phyloP scores from a whole-genome alignment of 2,797 vertebrate species.

The Trematomus bernacchii region DNA sequence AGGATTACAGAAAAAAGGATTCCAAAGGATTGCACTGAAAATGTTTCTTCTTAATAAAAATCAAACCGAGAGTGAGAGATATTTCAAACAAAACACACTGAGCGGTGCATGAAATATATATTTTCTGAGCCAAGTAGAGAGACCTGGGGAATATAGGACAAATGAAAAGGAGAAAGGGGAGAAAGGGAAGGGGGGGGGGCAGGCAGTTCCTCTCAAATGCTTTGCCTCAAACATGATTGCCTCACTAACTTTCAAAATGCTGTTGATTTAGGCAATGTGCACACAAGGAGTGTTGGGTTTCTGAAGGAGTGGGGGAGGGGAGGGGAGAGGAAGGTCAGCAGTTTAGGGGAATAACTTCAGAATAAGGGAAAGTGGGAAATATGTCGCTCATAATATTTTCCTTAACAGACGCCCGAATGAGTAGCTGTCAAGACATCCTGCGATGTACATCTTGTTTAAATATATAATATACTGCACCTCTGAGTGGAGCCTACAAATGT shows the following conservation, averaged over 20 bases:
- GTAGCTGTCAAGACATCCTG: conserved; percentile 19
- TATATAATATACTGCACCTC: conserved; percentile 32
- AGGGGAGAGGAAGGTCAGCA: conserved; percentile 58
- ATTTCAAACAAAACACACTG: conserved; percentile 73
- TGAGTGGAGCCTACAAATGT: conserved; percentile 46
- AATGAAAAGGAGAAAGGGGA: conserved; percentile 50
- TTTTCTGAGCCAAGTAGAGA: conserved; percentile 65
- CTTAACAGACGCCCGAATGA: conserved; percentile 51
- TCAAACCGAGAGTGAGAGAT: conserved; percentile 62
- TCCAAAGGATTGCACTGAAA: conserved; percentile 66
- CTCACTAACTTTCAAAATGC: conserved; percentile 79
- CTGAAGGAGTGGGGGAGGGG: conserved; percentile 43
- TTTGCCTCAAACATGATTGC: conserved; percentile 74
- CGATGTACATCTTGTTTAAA: conserved; percentile 49
- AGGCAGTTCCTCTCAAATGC: conserved; percentile 57
- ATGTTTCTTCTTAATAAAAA: conserved; percentile 77
- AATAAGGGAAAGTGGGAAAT: conserved; percentile 61
- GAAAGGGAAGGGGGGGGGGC: neutral
- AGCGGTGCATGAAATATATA: conserved; percentile 62
- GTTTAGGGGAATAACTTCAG: conserved; percentile 57
- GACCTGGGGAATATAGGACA: conserved; percentile 72
- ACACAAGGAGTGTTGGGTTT: conserved; percentile 72
- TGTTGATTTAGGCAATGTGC: conserved; percentile 80
- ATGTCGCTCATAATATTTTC: conserved; percentile 64
- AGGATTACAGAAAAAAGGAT: conserved; percentile 65